Percentiles rank a stretch among this genome's conserved stretches.
Evolutionary conservation across 1,140 invertebrate genomes (phyloP).

Genomic region (Drosophila malerkotliana): DNA sequence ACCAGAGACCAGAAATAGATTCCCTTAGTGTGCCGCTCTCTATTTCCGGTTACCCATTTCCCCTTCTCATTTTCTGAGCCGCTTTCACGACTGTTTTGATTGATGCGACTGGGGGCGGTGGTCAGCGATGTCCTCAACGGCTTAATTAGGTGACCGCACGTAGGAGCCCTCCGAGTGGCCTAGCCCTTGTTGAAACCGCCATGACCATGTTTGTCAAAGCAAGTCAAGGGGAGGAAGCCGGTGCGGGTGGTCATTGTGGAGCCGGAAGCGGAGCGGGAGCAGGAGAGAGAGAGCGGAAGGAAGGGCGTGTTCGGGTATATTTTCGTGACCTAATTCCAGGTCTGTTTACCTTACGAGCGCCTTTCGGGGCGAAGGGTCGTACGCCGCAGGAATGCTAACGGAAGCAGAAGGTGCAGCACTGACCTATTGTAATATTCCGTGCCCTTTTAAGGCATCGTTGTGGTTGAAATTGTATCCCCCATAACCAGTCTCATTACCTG

Average conservation of each 20-base stretch:
- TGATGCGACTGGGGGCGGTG: slow-evolving; percentile 31
- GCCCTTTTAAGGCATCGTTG: slow-evolving; percentile 13
- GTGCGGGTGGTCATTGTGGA: neutral
- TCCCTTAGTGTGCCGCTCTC: slow-evolving; percentile 27
- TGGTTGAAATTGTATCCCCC: slow-evolving; percentile 15
- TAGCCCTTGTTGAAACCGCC: slow-evolving; percentile 26
- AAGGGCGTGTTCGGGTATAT: slow-evolving; percentile 41
- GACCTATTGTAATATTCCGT: slow-evolving; percentile 60
- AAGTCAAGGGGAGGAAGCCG: neutral
- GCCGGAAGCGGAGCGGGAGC: neutral
- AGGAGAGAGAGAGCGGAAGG: slow-evolving; percentile 11
- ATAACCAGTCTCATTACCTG: slow-evolving; percentile 4
- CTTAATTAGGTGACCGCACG: slow-evolving; percentile 71
- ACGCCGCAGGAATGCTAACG: slow-evolving; percentile 22
- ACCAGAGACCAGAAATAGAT: slow-evolving; percentile 58
- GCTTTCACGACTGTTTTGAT: slow-evolving; percentile 38
- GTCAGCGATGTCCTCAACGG: slow-evolving; percentile 32
- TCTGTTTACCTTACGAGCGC: slow-evolving; percentile 38
- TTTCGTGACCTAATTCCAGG: slow-evolving; percentile 46
- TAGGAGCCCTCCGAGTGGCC: slow-evolving; percentile 19
- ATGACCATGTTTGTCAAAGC: slow-evolving; percentile 1
- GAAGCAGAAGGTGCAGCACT: slow-evolving; percentile 54
- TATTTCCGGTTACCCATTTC: slow-evolving; percentile 55
- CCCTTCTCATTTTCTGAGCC: slow-evolving; percentile 7
- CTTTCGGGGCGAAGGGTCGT: neutral